These are phyloP conservation scores for Dipus sagitta DNA, from an alignment of 2,797 vertebrate species.

Conservation along the genomic window DNA sequence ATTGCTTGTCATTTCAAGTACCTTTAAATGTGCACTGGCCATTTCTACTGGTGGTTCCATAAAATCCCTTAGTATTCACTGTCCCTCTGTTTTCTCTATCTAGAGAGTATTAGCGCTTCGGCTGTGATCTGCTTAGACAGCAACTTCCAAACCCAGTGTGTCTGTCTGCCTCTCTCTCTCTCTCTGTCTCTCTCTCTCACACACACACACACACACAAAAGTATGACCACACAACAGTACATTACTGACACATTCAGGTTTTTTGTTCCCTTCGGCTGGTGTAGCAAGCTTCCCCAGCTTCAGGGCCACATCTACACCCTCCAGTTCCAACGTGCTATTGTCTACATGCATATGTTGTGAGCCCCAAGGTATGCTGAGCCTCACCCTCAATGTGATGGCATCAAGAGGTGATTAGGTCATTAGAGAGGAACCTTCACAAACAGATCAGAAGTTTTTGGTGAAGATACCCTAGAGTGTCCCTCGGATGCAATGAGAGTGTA, in stretches of 20 bases:
- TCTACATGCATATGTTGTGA: background rate
- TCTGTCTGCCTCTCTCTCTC: background rate
- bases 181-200: background rate
- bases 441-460: background rate
- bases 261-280: background rate
- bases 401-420: background rate
- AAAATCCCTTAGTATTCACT: fast-evolving
- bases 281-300: background rate
- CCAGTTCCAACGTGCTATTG: background rate
- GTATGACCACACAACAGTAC: background rate
- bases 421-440: background rate
- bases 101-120: fast-evolving
- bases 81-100: fast-evolving
- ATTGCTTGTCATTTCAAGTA: background rate
- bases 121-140: background rate
- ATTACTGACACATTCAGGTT: no score
- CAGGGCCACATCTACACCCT: background rate
- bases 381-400: background rate
- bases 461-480: background rate
- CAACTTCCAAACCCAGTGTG: background rate
- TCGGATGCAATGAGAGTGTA: background rate
- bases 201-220: background rate
- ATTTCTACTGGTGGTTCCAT: no score
- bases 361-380: background rate
- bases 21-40: background rate